These are phyloP conservation scores for Lithophane socia DNA, from an alignment of 2,888 invertebrate species.

Conservation along the genomic window DNA sequence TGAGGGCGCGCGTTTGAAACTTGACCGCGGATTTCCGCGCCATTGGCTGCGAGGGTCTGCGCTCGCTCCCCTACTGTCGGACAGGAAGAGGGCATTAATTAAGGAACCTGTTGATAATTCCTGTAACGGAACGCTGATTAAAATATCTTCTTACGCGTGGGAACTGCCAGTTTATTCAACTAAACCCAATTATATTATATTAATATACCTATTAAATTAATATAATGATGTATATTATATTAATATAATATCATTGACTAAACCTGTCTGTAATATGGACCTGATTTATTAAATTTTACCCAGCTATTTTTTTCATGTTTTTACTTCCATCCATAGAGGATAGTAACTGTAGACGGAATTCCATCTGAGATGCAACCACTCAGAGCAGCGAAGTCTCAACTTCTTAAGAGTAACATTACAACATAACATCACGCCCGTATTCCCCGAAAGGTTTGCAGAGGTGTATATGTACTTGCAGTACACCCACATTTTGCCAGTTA, in stretches of 20 bases:
- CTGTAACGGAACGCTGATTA: constrained; percentile 64
- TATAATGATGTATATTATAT: too few species aligned
- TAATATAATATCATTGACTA: too few species aligned
- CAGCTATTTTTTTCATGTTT: too few species aligned
- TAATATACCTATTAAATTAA: too few species aligned
- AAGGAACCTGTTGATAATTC: constrained; percentile 61
- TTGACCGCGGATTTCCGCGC: constrained; percentile 85
- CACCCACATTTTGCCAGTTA: not conserved
- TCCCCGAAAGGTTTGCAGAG: not conserved
- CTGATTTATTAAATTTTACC: not conserved
- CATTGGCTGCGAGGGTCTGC: constrained; percentile 75
- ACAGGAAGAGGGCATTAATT: constrained; percentile 76
- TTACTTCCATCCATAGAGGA: not conserved
- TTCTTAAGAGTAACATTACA: not conserved
- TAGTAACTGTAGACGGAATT: not conserved
- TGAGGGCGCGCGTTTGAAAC: constrained; percentile 77
- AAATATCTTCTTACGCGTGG: constrained; percentile 55
- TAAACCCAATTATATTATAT: not conserved
- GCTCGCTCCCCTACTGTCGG: constrained; percentile 64
- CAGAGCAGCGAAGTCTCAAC: not conserved
- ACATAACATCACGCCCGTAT: not conserved
- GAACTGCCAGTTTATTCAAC: constrained; percentile 23
- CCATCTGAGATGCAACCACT: not conserved
- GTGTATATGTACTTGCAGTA: not conserved
- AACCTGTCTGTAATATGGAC: not conserved